Conservation (phyloP, 1,140 invertebrate species). For the Pseudomyrmex flavicornis region DNA sequence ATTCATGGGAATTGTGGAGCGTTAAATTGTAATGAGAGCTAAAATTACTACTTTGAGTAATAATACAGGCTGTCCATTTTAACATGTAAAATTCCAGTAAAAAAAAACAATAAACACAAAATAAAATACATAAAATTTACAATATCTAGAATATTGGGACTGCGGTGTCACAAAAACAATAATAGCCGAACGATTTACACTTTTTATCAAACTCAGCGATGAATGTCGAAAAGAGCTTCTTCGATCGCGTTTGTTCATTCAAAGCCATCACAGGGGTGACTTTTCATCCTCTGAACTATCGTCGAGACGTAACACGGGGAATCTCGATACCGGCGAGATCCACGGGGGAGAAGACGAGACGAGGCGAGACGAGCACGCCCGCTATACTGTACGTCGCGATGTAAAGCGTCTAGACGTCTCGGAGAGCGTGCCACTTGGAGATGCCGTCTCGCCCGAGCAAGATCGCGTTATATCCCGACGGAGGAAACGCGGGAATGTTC, state of each 20-base stretch:
- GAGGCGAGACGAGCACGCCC: slow-evolving; percentile 30
- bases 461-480: slow-evolving; percentile 68
- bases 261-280: slow-evolving; percentile 15
- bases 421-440: slow-evolving; percentile 45
- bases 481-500: slow-evolving; percentile 72
- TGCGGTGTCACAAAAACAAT: not conserved
- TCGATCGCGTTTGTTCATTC: slow-evolving; percentile 6
- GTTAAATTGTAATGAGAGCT: not conserved
- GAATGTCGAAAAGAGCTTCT: not conserved
- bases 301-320: slow-evolving; percentile 36
- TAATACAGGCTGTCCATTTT: slow-evolving; percentile 1
- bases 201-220: not conserved
- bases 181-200: not conserved
- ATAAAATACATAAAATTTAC: not conserved
- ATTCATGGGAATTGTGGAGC: slow-evolving; percentile 24
- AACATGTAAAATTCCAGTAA: not conserved
- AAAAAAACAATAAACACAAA: not conserved
- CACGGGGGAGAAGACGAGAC: slow-evolving; percentile 29
- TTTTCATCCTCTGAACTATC: slow-evolving; percentile 21
- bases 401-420: slow-evolving; percentile 51
- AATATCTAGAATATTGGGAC: not conserved
- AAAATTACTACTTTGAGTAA: slow-evolving; percentile 10
- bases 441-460: slow-evolving; percentile 60
- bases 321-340: slow-evolving; percentile 32
- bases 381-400: slow-evolving; percentile 34